phyloP scores from a whole-genome alignment of 2,797 vertebrate genomes.

The Pseudomugil gertrudae region DNA sequence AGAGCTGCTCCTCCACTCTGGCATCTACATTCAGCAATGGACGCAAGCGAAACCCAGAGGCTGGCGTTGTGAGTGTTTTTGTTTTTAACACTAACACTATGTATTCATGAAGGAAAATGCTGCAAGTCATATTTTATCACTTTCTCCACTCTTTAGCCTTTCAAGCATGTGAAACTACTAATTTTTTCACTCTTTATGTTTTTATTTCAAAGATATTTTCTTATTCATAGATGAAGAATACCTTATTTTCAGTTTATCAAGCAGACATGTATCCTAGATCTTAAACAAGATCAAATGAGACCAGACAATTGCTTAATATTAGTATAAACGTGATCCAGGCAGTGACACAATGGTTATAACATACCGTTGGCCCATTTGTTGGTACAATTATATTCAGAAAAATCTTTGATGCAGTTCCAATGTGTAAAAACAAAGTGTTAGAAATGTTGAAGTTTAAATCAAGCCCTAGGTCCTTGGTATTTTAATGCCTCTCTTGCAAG shows the following conservation, averaged over 20 bases:
- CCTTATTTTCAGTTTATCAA: conserved; percentile 22
- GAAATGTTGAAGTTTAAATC: no score
- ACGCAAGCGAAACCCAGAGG: conserved; percentile 96
- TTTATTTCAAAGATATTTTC: conserved; percentile 21
- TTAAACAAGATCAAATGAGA: conserved; percentile 42
- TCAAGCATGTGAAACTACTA: conserved; percentile 3
- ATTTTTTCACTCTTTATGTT: not conserved
- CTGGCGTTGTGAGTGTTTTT: conserved; percentile 90
- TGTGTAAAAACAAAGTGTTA: no score
- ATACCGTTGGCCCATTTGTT: no score
- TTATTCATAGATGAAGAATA: conserved; percentile 28
- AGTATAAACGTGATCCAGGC: no score
- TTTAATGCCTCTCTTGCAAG: no score
- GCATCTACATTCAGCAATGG: conserved; percentile 99
- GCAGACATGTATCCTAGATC: not conserved
- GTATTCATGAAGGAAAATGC: not conserved
- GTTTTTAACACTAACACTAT: not conserved
- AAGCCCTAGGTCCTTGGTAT: no score
- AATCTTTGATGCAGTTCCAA: no score
- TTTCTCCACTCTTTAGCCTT: not conserved
- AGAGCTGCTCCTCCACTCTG: conserved; percentile 98
- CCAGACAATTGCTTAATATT: conserved; percentile 21
- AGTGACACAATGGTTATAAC: no score
- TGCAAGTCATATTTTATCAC: not conserved
- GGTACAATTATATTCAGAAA: no score